Percentiles rank a stretch among this genome's conserved stretches.
Conservation (phyloP, 2,888 invertebrate genomes). For the Athalia circularis region DNA sequence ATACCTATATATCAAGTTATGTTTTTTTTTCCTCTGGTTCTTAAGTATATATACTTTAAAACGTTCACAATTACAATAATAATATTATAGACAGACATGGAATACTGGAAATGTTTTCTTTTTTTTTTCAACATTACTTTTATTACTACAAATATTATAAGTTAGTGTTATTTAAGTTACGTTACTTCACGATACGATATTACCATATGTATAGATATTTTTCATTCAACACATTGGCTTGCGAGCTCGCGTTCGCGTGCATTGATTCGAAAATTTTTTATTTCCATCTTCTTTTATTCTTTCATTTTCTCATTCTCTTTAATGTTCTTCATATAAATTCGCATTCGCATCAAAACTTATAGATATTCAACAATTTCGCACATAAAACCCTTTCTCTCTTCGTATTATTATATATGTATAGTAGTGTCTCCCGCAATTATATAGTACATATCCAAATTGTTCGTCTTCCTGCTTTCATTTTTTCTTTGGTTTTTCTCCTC, state of each 20-base stretch:
- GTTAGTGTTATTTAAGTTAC: conserved; percentile 21
- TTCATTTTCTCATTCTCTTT: not conserved
- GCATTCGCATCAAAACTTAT: conserved; percentile 1
- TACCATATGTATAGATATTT: not conserved
- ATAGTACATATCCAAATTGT: not conserved
- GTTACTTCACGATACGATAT: conserved; percentile 27
- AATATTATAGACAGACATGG: conserved; percentile 65
- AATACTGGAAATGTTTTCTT: conserved; percentile 64
- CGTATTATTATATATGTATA: not conserved
- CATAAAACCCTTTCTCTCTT: conserved; percentile 4
- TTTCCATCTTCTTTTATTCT: conserved; percentile 14
- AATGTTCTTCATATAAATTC: not conserved
- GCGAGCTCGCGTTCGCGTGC: not conserved
- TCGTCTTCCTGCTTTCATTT: not conserved
- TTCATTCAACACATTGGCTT: conserved; percentile 27
- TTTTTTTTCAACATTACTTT: conserved; percentile 42
- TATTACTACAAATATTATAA: not conserved
- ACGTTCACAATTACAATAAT: conserved; percentile 64
- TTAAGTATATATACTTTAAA: conserved; percentile 43
- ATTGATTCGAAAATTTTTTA: not conserved
- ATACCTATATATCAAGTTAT: not conserved
- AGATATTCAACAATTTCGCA: conserved; percentile 10
- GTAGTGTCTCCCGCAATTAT: not conserved
- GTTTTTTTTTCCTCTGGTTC: not conserved
- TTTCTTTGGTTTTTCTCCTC: not conserved